Percentiles rank a stretch among this genome's conserved stretches.
Evolutionary conservation across 2,888 invertebrate genomes (phyloP).

Genomic region (Tigriopus californicus): DNA sequence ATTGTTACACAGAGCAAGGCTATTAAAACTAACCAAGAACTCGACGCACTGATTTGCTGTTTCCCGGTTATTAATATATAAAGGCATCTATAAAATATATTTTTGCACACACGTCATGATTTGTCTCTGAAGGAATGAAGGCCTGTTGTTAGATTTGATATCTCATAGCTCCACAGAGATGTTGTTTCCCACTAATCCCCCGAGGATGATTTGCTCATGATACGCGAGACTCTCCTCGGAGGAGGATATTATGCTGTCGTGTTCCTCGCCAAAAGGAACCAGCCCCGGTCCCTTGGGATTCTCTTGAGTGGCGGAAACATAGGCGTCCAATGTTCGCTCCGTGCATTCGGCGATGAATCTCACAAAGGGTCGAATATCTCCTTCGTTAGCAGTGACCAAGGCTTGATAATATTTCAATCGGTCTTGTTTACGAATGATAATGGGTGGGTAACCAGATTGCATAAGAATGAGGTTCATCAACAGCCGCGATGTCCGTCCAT

Average conservation of each 20-base stretch:
- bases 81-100: too few species aligned
- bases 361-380: conserved; percentile 85
- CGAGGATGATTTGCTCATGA: background rate
- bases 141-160: too few species aligned
- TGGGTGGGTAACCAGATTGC: conserved; percentile 88
- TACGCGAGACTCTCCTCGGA: background rate
- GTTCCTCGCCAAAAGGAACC: conserved; percentile 4
- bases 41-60: too few species aligned
- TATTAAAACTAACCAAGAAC: too few species aligned
- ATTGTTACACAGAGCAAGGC: too few species aligned
- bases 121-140: too few species aligned
- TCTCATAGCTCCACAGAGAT: conserved; percentile 7
- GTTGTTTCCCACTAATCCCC: conserved; percentile 5
- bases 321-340: conserved; percentile 67
- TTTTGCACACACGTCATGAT: too few species aligned
- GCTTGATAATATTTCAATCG: conserved; percentile 47
- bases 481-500: conserved; percentile 81
- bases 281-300: conserved; percentile 5
- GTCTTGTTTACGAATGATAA: conserved; percentile 70
- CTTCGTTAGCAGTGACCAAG: conserved; percentile 73
- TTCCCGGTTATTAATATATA: too few species aligned
- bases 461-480: conserved; percentile 90
- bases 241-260: background rate
- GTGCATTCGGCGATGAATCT: conserved; percentile 87
- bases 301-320: conserved; percentile 61